phyloP scores from a whole-genome alignment of 2,888 invertebrate genomes.

The Synergus laeviventris region DNA sequence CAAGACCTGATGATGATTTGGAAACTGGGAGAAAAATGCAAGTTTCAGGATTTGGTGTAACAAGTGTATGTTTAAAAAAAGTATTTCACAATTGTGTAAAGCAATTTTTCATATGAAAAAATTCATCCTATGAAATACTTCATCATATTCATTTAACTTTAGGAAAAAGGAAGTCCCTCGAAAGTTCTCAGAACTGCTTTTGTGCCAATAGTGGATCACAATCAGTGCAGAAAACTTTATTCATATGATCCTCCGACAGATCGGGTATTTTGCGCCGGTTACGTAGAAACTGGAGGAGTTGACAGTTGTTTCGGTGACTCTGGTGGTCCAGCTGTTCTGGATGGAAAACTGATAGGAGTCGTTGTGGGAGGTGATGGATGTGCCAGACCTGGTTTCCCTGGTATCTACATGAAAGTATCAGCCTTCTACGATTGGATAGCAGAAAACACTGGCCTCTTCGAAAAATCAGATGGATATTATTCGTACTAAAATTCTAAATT shows the following conservation, averaged over 20 bases:
- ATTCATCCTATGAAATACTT: too few relatives aligned
- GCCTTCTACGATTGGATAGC: constrained; percentile 46
- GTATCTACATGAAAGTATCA: constrained; percentile 49
- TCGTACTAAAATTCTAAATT: not conserved
- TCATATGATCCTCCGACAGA: constrained; percentile 43
- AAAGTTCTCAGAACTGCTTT: constrained; percentile 44
- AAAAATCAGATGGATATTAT: not conserved
- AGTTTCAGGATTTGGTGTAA: constrained; percentile 50
- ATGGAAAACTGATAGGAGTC: constrained; percentile 41
- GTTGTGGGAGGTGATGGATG: constrained; percentile 38
- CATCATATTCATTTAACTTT: not conserved
- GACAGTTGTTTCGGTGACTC: constrained; percentile 44
- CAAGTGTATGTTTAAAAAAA: constrained; percentile 31
- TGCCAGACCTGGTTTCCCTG: constrained; percentile 45
- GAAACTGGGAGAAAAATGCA: constrained; percentile 44
- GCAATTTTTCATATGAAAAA: too few relatives aligned
- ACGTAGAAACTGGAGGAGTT: constrained; percentile 12
- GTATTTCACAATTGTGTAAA: not conserved
- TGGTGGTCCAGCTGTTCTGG: constrained; percentile 43
- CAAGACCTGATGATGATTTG: constrained; percentile 39
- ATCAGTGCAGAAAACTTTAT: constrained; percentile 43
- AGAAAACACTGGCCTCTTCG: not conserved
- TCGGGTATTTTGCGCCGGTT: constrained; percentile 52
- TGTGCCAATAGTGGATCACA: constrained; percentile 45
- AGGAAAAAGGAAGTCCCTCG: constrained; percentile 46